Conservation (phyloP, 2,888 invertebrate species). For the Amphipyra tragopoginis region DNA sequence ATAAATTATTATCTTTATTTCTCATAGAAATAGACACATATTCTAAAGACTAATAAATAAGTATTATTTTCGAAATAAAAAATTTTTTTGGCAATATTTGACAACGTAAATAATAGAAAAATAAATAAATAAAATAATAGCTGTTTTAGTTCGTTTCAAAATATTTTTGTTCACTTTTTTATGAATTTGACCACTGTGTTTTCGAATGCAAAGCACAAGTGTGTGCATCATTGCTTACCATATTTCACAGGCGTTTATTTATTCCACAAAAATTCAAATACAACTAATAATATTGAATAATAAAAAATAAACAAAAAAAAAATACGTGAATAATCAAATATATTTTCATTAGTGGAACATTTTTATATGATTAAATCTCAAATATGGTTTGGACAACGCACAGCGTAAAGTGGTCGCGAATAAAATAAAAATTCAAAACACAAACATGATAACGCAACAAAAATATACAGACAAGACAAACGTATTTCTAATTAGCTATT, state of each 20-base stretch:
- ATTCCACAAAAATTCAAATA: not conserved
- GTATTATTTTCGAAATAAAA: not conserved
- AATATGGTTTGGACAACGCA: no score
- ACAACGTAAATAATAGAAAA: not conserved
- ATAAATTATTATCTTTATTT: slow-evolving; percentile 4
- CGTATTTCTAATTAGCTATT: slow-evolving; percentile 7
- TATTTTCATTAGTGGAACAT: no score
- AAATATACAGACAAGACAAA: slow-evolving; percentile 30
- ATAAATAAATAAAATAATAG: not conserved
- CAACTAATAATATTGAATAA: no score
- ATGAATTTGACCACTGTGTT: not conserved
- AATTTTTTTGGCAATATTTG: slow-evolving; percentile 5
- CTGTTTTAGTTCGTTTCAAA: no score
- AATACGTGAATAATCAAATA: no score
- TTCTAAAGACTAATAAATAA: not conserved
- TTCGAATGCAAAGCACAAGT: not conserved
- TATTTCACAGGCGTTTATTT: slow-evolving; percentile 4
- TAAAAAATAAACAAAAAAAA: no score
- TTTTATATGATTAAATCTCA: no score
- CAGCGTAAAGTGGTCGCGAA: no score
- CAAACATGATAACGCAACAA: not conserved
- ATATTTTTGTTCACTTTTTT: not conserved
- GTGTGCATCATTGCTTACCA: not conserved
- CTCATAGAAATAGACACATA: not conserved
- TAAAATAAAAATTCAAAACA: no score